Base-by-base conservation (phyloP, 2,797 vertebrate species). In the Sebastes umbrosus region DNA sequence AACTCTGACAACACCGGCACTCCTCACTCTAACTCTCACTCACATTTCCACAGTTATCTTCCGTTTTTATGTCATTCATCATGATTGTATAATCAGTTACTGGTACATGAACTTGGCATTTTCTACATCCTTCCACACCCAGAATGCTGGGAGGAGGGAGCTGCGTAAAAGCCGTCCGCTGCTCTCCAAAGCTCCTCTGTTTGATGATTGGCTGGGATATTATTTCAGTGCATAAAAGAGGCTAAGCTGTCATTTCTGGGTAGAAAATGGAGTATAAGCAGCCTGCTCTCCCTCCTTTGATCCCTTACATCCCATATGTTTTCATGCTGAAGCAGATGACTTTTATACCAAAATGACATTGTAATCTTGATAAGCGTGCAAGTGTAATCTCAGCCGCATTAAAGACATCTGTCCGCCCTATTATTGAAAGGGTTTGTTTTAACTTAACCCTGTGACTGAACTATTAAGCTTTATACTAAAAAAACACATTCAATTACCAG, bases 201-300 rank as follows among this genome's bases (percentile, higher is more conserved):
- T 72, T 36, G 58, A 76, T 73, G 67, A 77, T 77, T 75, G 52
- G 46, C 60, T 67, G 43, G 55, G 78, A 65, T 79, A 81, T 87
- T 80, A 81, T 79, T 88, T 85, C 67, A 27, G 11, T 29, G 57
- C 43, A 65, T 73, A 84, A 88, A 83, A 70, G 62, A 80, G 73
- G 57, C 83, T 87, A 84, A 90, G 79, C 84, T 87, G 85, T 86
- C 66, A 78, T 69, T 87, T 84, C 84, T 88, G 73, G 50, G 80
- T 71, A 73, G 77, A 81, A 84, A 88, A 81, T 65, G 18, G 43
- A 84, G 58, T 22, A 36, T 84, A 80, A 88, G 74, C 72, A 81
- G 75, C 52, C 83, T 65, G 60, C 73, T 76, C 71, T 84, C 70
- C 64, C 82, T 76, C 31, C 39, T 79, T 77, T 89, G 62, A 91